These are phyloP conservation scores for Sphaerophoria taeniata DNA, from an alignment of 2,888 invertebrate species.

Conservation along the genomic window DNA sequence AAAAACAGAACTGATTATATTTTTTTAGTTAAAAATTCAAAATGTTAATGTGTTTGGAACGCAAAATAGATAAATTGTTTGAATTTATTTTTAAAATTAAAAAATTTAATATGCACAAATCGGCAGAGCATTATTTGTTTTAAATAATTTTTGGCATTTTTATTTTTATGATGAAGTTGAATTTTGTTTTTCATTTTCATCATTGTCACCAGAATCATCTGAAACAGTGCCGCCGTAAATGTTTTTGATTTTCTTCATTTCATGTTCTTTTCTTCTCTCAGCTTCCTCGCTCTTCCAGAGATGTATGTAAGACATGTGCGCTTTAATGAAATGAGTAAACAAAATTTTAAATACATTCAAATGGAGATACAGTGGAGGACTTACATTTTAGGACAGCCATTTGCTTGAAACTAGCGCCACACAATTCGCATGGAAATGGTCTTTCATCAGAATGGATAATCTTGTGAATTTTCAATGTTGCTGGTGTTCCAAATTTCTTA, in stretches of 20 bases:
- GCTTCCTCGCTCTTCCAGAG: background rate
- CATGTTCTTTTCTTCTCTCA: background rate
- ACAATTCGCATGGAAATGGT: slow-evolving; percentile 38
- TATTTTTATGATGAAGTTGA: no score
- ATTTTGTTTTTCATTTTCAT: no score
- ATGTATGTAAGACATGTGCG: slow-evolving; percentile 37
- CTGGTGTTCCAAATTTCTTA: slow-evolving; percentile 36
- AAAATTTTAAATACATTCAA: background rate
- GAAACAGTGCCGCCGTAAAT: no score
- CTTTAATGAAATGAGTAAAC: slow-evolving; percentile 7
- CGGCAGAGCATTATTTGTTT: no score
- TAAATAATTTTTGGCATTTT: no score
- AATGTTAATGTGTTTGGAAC: no score
- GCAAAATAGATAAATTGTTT: no score
- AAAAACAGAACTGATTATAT: no score
- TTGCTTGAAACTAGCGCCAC: slow-evolving; percentile 35
- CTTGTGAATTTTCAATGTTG: slow-evolving; percentile 40
- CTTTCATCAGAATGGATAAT: slow-evolving; percentile 34
- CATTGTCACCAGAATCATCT: no score
- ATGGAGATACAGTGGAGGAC: background rate
- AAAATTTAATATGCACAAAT: no score
- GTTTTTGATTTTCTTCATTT: background rate
- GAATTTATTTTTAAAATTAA: no score
- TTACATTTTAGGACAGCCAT: slow-evolving; percentile 38
- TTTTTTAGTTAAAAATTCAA: no score